Base-by-base conservation (phyloP, 2,888 invertebrate genomes). In the Diarsia brunnea region DNA sequence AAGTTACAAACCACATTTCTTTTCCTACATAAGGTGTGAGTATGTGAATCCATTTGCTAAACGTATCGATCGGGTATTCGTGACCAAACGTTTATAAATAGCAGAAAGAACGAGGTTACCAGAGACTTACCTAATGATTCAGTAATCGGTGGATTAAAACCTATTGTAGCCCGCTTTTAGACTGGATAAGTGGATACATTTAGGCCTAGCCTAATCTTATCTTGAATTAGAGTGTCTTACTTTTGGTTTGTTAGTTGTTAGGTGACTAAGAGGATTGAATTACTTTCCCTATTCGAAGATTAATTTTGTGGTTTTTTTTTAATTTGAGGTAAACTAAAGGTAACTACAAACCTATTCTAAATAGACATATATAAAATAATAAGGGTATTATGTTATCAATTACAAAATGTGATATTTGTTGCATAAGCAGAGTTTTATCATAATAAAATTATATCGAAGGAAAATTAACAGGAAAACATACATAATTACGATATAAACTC, bases 21-120 rank as follows among this genome's bases (percentile, higher is more conserved):
- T 43, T 10, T n/a, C 16, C 43, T 16, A 24, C 66, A 47, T 38
- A 67, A 73, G 21, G 60, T 64, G 66, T 51, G 45, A 64, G 55
- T 31, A 69, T 51, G 31, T 64, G 60, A 79, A 66, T 67, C 27
- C 61, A 67, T 53, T 79, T 66, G 45, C 74, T 79, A 84, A 85
- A 81, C 70, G 78, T 72, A 87, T 88, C 85, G 84, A 90, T 87
- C 70, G 73, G 55, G 58, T 58, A 71, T 86, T 85, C 89, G 87
- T 90, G 87, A 89, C 87, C 82, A 77, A 81, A 72, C 45, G 77
- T 78, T 78, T 84, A 85, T 86, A 88, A 89, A 89, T 89, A 88
- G 74, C 68, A 60, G 53, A 75, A 81, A 55, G 43, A 81, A 78
- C 68, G 55, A 73, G 31, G 64, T 55, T 73, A 73, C 14, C 45